Percentiles rank a stretch among this genome's conserved stretches.
Evolutionary conservation across 2,888 invertebrate genomes (phyloP).

Genomic region (Melitaea athalia): DNA sequence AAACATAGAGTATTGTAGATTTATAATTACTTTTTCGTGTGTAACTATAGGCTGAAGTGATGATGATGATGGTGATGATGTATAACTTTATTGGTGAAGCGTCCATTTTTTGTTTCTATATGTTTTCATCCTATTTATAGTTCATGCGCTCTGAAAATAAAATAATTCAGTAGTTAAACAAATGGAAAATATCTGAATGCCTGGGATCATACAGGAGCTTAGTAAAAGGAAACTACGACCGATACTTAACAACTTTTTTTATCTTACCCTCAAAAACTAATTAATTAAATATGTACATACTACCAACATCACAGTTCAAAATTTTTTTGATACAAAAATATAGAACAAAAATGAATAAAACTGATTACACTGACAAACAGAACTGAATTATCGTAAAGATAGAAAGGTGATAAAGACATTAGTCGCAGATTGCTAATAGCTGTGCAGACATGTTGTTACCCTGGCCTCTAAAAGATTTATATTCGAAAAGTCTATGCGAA

Average conservation of each 20-base stretch:
- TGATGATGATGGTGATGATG: no score
- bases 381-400: slow-evolving; percentile 14
- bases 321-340: not conserved
- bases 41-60: no score
- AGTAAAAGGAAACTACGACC: no score
- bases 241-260: no score
- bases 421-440: slow-evolving; percentile 68
- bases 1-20: slow-evolving; percentile 27
- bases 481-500: slow-evolving; percentile 53
- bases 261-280: no score
- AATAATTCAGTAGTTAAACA: not conserved
- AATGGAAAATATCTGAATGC: no score
- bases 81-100: not conserved
- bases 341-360: not conserved
- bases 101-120: not conserved
- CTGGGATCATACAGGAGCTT: no score
- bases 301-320: no score
- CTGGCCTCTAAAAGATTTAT: slow-evolving; percentile 48
- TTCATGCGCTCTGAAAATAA: not conserved
- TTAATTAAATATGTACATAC: no score
- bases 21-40: slow-evolving; percentile 28
- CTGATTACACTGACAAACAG: not conserved
- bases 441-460: slow-evolving; percentile 63
- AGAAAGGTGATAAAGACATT: slow-evolving; percentile 47
- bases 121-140: not conserved